Conservation (phyloP, 2,797 vertebrate species). For the Caiman crocodilus region DNA sequence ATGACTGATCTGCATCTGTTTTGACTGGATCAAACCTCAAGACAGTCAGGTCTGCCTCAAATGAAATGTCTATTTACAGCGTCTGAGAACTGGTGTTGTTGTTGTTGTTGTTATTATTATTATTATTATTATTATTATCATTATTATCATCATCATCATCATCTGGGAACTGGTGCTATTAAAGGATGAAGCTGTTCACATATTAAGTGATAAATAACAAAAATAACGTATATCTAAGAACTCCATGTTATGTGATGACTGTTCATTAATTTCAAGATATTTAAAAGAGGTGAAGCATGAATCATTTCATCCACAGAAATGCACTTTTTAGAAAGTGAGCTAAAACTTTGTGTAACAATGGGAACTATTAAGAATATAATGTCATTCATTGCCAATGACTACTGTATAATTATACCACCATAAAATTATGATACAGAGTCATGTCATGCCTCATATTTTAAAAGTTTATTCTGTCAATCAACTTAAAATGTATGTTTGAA, state of each 20-base stretch:
- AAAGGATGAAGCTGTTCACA: neutral
- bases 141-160: too few relatives aligned
- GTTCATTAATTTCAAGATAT: neutral
- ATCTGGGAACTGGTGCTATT: neutral
- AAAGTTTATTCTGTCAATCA: slow-evolving; percentile 6
- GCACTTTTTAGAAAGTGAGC: neutral
- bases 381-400: neutral
- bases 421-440: neutral
- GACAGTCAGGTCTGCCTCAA: too few relatives aligned
- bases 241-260: neutral
- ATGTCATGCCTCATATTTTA: neutral
- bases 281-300: neutral
- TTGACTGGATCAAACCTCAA: too few relatives aligned
- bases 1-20: too few relatives aligned
- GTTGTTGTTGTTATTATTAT: too few relatives aligned
- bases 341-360: neutral
- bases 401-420: neutral
- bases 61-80: too few relatives aligned
- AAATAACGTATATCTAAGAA: neutral
- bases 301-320: neutral
- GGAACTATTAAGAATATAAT: neutral
- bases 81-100: too few relatives aligned
- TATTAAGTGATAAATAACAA: neutral
- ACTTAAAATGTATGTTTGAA: neutral
- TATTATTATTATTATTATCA: too few relatives aligned